Conservation (phyloP, 2,113 vertebrate genomes). For the Poeciliopsis turrubarensis region DNA sequence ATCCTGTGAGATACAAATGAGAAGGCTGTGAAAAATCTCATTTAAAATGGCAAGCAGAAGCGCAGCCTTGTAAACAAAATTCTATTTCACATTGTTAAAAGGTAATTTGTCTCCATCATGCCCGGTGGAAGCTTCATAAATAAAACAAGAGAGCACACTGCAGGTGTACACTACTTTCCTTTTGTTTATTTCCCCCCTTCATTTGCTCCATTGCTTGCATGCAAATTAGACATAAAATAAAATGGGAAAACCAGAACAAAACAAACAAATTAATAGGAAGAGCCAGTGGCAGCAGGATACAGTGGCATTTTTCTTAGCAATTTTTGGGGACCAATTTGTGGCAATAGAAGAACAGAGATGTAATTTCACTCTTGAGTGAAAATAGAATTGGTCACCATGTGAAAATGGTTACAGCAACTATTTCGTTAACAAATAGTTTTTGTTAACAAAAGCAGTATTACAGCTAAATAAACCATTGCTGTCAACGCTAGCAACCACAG, state of each 20-base stretch:
- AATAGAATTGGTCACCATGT: too few species aligned
- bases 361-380: not conserved
- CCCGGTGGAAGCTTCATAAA: conserved; percentile 80
- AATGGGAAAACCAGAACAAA: conserved; percentile 38
- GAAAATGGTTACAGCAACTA: not conserved
- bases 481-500: too few species aligned
- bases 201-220: conserved; percentile 44
- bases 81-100: conserved; percentile 86
- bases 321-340: not conserved
- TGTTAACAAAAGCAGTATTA: not conserved
- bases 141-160: conserved; percentile 75
- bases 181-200: conserved; percentile 31
- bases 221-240: conserved; percentile 57
- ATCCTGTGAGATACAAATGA: conserved; percentile 79
- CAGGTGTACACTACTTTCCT: conserved; percentile 67
- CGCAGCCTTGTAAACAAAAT: conserved; percentile 83
- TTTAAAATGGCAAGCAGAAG: conserved; percentile 78
- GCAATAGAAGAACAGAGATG: not conserved
- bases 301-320: conserved; percentile 21
- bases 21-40: conserved; percentile 78
- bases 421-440: not conserved
- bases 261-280: conserved; percentile 23
- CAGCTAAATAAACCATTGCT: too few species aligned
- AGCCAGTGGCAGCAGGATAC: conserved; percentile 2
- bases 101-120: conserved; percentile 82